phyloP scores from a whole-genome alignment of 2,113 vertebrate species.

The Myrmophylax atrothorax region DNA sequence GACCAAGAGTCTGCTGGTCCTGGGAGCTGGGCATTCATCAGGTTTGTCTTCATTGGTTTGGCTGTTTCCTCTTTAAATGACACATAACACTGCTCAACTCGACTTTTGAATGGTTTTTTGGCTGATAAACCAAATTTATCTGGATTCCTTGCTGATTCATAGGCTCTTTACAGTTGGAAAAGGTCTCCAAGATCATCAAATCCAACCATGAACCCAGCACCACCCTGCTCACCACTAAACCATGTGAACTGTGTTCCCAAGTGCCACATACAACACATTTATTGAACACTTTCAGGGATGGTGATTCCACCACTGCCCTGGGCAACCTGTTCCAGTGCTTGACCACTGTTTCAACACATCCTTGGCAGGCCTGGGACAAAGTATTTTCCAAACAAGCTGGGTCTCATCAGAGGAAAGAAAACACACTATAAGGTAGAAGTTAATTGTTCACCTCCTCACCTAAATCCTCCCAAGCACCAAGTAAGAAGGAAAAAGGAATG shows the following conservation, averaged over 20 bases:
- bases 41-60: not conserved
- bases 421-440: not conserved
- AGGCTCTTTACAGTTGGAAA: not conserved
- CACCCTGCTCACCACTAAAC: not conserved
- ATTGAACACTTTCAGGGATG: not conserved
- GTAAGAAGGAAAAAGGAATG: not conserved
- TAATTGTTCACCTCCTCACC: not conserved
- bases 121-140: not conserved
- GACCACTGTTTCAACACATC: not conserved
- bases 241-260: not conserved
- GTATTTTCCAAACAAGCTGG: fast-evolving
- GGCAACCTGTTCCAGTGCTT: not conserved
- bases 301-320: not conserved
- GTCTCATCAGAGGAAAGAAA: not conserved
- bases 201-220: not conserved
- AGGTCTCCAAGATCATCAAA: not conserved
- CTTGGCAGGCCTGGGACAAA: not conserved
- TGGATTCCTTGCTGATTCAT: not conserved
- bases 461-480: not conserved
- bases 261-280: not conserved
- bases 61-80: not conserved
- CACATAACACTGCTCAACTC: not conserved
- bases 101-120: not conserved
- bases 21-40: not conserved
- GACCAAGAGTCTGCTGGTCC: not conserved